Conservation (phyloP, 2,797 vertebrate species). For the Esox masquinongy region DNA sequence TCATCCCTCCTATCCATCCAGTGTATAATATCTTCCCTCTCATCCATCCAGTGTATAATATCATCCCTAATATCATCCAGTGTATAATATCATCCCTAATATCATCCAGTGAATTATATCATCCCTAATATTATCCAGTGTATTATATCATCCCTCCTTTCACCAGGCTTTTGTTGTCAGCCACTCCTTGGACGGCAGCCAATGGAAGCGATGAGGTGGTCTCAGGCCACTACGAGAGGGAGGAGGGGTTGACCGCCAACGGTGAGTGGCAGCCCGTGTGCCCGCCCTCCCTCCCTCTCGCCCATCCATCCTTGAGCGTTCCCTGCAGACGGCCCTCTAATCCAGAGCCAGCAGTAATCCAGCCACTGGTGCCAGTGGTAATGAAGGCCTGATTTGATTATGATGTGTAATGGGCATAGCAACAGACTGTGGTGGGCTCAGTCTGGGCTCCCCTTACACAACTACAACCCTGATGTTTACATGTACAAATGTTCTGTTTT, state of each 20-base stretch:
- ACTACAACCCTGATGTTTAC: slow-evolving; percentile 50
- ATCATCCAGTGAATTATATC: no score
- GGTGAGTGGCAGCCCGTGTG: slow-evolving; percentile 45
- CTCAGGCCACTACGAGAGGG: slow-evolving; percentile 34
- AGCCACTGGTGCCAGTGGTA: slow-evolving; percentile 58
- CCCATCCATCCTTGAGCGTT: slow-evolving; percentile 40
- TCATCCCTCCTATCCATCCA: slow-evolving; percentile 12
- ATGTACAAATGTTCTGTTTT: slow-evolving; percentile 56
- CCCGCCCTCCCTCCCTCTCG: neutral
- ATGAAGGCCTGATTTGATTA: slow-evolving; percentile 69
- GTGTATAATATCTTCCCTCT: slow-evolving; percentile 34
- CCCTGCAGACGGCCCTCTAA: slow-evolving; percentile 44
- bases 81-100: slow-evolving; percentile 29
- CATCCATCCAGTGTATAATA: no score
- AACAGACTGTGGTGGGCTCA: slow-evolving; percentile 39
- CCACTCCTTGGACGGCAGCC: slow-evolving; percentile 55
- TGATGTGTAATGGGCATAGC: slow-evolving; percentile 63
- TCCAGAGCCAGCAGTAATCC: slow-evolving; percentile 59
- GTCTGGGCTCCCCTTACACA: slow-evolving; percentile 20
- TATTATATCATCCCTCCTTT: neutral
- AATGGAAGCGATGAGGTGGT: slow-evolving; percentile 33
- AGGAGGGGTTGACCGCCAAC: slow-evolving; percentile 44
- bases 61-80: slow-evolving; percentile 17
- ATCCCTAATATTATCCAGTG: no score
- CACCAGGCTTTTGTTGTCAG: slow-evolving; percentile 52